Evolutionary conservation across 2,888 invertebrate species (phyloP).

Genomic region (Malthinus seriepunctatus): DNA sequence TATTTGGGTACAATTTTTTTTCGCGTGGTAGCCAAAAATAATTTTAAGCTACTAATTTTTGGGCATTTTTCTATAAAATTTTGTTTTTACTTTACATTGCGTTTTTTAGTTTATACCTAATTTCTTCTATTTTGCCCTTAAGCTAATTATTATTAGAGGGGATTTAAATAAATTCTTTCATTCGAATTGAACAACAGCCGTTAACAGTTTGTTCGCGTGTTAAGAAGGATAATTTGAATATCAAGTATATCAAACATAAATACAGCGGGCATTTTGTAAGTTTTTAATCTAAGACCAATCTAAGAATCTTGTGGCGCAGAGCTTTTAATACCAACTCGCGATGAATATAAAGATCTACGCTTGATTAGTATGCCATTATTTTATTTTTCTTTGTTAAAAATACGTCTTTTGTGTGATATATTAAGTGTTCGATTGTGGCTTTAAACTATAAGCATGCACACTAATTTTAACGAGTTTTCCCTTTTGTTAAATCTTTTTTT

Average conservation of each 20-base stretch:
- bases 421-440: slow-evolving; percentile 18
- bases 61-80: slow-evolving; percentile 10
- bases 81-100: slow-evolving; percentile 16
- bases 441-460: slow-evolving; percentile 17
- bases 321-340: slow-evolving; percentile 30
- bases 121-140: slow-evolving; percentile 23
- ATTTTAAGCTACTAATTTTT: slow-evolving; percentile 23
- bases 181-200: slow-evolving; percentile 33
- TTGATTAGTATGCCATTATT: slow-evolving; percentile 29
- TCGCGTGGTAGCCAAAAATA: slow-evolving; percentile 15
- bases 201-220: slow-evolving; percentile 44
- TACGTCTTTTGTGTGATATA: slow-evolving; percentile 14
- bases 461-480: slow-evolving; percentile 1
- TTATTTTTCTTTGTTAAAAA: slow-evolving; percentile 22
- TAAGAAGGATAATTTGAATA: slow-evolving; percentile 40
- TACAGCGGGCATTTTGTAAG: slow-evolving; percentile 41
- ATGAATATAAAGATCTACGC: slow-evolving; percentile 31
- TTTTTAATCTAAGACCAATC: slow-evolving; percentile 31
- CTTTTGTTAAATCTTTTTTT: background rate
- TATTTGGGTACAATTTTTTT: background rate
- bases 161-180: slow-evolving; percentile 31
- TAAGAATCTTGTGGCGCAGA: slow-evolving; percentile 27
- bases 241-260: slow-evolving; percentile 42
- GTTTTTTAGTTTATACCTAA: slow-evolving; percentile 19
- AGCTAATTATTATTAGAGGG: slow-evolving; percentile 23